Evolutionary conservation across 2,113 vertebrate species (phyloP), one percentile per base, ranked within the genome.

Genomic region (Mustela lutreola): DNA sequence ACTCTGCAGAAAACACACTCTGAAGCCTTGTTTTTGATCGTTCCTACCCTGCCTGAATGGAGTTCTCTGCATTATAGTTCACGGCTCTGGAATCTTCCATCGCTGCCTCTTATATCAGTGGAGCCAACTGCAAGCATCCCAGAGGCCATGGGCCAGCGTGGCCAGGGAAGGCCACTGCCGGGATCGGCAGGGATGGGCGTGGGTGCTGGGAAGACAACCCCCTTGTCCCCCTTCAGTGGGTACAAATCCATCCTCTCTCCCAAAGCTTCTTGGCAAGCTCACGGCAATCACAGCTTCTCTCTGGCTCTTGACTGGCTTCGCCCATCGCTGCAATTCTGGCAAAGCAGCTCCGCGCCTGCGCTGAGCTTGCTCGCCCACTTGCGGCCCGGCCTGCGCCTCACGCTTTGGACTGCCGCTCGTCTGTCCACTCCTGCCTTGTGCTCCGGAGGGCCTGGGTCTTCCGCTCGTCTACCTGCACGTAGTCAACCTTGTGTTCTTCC

Each of bases 361-460:
- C 60, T 8, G 7, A 18, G 33, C 36, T 85, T 86, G 65, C 71
- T 9, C 5, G 24, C 24, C 56, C 58, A 58, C 48, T 50, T 12
- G 11, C 48, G 48, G 24, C 28, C 56, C 65, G 62, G 24, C 24
- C 56, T 58, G 65, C 82, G 92, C 82, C 96, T 99, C 98, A 99
- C 45, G 98, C 99, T 99, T 99, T 99, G 0, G 99, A 99, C 97
- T 99, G 99, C 62, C 99, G 99, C 87, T 99, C 99, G 76, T 99
- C 99, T 50, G 99, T 99, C 99, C 99, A 99, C 98, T 99, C 99
- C 98, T 99, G 99, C 97, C 99, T 99, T 96, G 99, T 99, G 99
- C 98, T 99, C 98, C 99, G 99, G 94, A 99, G 99, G 45, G 99
- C 99, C 95, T 99, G 99, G n/a, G 99, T 99, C 99, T 99, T 99